These are phyloP conservation scores for Panulirus ornatus DNA, from an alignment of 1,140 invertebrate species.

Conservation along the genomic window DNA sequence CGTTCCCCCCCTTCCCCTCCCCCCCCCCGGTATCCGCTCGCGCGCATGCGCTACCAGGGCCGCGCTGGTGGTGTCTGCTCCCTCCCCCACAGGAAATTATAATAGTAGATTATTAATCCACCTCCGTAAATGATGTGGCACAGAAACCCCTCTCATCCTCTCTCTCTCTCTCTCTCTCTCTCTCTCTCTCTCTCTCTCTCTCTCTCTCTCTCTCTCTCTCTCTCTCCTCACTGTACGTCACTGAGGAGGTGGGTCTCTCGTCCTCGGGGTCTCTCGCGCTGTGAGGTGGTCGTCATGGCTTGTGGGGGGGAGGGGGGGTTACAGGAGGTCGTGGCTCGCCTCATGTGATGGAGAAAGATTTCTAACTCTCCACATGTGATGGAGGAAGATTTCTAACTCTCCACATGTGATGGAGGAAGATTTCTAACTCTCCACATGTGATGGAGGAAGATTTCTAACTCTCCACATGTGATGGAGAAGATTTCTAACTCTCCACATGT, in stretches of 20 bases:
- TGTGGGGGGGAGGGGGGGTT: background rate
- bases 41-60: no score
- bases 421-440: no score
- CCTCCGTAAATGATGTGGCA: background rate
- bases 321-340: background rate
- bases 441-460: no score
- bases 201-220: slow-evolving; percentile 14
- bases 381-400: background rate
- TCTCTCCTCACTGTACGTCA: no score
- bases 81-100: background rate
- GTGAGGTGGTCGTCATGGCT: background rate
- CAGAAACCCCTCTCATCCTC: background rate
- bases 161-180: slow-evolving; percentile 29
- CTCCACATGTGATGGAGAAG: no score
- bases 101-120: background rate
- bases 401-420: no score
- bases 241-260: no score
- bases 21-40: background rate
- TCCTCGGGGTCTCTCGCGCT: background rate
- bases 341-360: background rate
- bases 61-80: no score
- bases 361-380: background rate
- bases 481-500: no score
- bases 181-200: slow-evolving; percentile 37
- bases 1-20: background rate